phyloP scores from a whole-genome alignment of 2,797 vertebrate genomes.

The Crotalus adamanteus region DNA sequence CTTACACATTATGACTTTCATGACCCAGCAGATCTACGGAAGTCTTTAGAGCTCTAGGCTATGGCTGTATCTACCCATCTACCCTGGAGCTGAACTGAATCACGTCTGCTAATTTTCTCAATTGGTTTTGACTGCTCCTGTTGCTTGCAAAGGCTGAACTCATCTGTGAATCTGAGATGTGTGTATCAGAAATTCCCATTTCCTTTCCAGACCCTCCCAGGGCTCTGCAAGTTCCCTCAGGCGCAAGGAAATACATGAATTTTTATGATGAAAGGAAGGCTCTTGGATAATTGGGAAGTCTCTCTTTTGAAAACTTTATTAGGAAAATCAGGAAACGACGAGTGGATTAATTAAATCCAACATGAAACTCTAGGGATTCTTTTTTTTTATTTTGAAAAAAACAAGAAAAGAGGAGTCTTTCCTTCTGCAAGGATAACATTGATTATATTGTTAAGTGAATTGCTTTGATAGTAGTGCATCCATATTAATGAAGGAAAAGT shows the following conservation, averaged over 20 bases:
- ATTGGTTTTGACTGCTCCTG: slow-evolving; percentile 13
- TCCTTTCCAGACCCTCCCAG: background rate
- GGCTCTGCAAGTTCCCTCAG: background rate
- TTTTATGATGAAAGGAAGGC: slow-evolving; percentile 22
- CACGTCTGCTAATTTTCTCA: background rate
- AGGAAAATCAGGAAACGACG: slow-evolving; percentile 16
- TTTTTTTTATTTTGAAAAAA: background rate
- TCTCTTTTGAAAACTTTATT: slow-evolving; percentile 31
- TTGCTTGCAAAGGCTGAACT: background rate
- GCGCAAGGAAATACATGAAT: slow-evolving; percentile 20
- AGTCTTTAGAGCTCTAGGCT: background rate
- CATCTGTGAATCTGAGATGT: background rate
- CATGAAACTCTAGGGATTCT: slow-evolving; percentile 3
- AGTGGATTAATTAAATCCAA: slow-evolving; percentile 9
- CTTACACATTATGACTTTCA: background rate
- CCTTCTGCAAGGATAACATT: background rate
- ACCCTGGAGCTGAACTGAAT: background rate
- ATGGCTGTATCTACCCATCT: background rate
- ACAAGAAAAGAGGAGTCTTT: background rate
- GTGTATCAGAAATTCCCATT: slow-evolving; percentile 1
- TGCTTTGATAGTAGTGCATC: slow-evolving; percentile 6
- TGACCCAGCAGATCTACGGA: background rate
- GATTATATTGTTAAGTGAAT: background rate
- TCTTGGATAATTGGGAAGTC: background rate
- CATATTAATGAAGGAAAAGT: slow-evolving; percentile 2